phyloP scores from a whole-genome alignment of 2,888 invertebrate species.

The Cephonodes hylas region DNA sequence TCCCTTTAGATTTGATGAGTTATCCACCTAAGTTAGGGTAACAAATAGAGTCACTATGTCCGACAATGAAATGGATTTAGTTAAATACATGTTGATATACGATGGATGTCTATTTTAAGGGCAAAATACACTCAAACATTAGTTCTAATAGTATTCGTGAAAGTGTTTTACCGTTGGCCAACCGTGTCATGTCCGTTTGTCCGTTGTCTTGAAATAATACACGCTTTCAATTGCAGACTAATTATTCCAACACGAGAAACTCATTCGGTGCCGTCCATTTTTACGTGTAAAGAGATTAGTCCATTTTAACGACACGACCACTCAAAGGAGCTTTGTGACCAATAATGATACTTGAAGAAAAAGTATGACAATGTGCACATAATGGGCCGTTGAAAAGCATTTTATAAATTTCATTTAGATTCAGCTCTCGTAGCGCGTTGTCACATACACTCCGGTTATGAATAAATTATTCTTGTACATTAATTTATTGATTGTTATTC shows the following conservation, averaged over 20 bases:
- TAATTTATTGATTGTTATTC: constrained; percentile 82
- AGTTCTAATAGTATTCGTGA: constrained; percentile 73
- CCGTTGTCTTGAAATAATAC: constrained; percentile 76
- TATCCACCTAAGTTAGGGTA: too few relatives aligned
- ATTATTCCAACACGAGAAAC: constrained; percentile 80
- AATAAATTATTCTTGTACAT: constrained; percentile 76
- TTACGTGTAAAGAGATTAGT: constrained; percentile 79
- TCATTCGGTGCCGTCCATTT: constrained; percentile 74
- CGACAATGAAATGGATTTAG: too few relatives aligned
- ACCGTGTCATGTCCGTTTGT: constrained; percentile 74
- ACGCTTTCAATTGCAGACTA: constrained; percentile 80
- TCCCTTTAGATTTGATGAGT: too few relatives aligned
- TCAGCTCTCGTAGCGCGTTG: constrained; percentile 67
- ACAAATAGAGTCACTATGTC: too few relatives aligned
- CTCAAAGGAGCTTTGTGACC: constrained; percentile 72
- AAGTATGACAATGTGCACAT: constrained; percentile 71
- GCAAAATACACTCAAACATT: constrained; percentile 59
- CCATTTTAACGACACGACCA: constrained; percentile 66
- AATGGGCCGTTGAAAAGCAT: constrained; percentile 70
- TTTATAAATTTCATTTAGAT: constrained; percentile 78
- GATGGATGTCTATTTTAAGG: constrained; percentile 22
- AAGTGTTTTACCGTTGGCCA: constrained; percentile 78
- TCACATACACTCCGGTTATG: constrained; percentile 70
- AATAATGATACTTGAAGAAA: constrained; percentile 76
- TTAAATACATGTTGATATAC: background rate